Evolutionary conservation across 2,797 vertebrate genomes (phyloP).

Genomic region (Bovichtus variegatus): DNA sequence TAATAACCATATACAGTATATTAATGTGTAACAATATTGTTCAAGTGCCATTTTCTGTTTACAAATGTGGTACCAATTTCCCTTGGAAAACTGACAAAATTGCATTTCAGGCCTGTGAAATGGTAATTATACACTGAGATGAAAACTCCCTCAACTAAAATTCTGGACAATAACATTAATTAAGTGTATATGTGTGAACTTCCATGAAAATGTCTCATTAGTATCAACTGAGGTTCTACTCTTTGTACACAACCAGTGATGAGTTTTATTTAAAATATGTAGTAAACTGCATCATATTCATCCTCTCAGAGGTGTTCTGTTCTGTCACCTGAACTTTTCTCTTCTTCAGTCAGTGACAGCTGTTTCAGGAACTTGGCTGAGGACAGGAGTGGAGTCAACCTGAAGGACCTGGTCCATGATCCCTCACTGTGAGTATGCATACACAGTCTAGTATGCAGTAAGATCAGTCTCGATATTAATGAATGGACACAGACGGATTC

Average conservation of each 20-base stretch:
- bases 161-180: slow-evolving; percentile 3
- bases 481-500: neutral
- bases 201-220: neutral
- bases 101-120: neutral
- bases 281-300: neutral
- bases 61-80: neutral
- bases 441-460: neutral
- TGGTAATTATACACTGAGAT: neutral
- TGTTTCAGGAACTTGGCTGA: slow-evolving; percentile 97
- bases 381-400: slow-evolving; percentile 97
- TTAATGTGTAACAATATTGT: neutral
- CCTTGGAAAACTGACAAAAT: neutral
- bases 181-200: neutral
- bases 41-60: neutral
- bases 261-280: neutral
- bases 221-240: neutral
- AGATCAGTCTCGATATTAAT: neutral
- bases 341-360: slow-evolving; percentile 94
- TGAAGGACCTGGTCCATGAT: slow-evolving; percentile 98
- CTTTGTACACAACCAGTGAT: neutral
- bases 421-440: slow-evolving; percentile 92
- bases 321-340: slow-evolving; percentile 9
- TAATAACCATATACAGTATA: no score
- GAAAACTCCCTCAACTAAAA: neutral
- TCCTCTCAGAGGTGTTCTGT: neutral